Evolutionary conservation across 1,140 invertebrate species (phyloP), one percentile per base, ranked within the genome.

Genomic region (Oncopodura yosiiana): DNA sequence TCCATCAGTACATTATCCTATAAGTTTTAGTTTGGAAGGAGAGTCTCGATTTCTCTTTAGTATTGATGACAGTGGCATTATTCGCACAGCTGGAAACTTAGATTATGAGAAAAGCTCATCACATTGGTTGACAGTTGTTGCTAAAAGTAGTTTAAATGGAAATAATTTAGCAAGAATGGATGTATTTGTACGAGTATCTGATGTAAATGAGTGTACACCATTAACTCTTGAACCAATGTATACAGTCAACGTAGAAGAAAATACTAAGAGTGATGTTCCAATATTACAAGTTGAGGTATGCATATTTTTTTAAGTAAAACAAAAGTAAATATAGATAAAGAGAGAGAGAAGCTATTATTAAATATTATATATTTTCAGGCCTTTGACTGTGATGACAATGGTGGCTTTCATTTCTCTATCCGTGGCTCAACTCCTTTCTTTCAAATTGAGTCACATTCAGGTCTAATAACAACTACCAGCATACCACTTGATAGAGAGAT

Each of bases 381-480:
- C 5, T 68, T 68, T 48, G 76, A 78, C 61, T 66, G 67, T 18
- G 76, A 78, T 63, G 56, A 63, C 12, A 62, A 63, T n/a, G 60
- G 66, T 43, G 63, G 55, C 34, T 72, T 69, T 44, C 66, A 65
- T 27, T 78, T 77, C 58, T 69, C 70, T 4, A 68, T 73, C 27
- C 75, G 73, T 38, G 72, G 77, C 65, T 68, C 72, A 1, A 72
- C 75, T 49, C 67, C 71, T 12, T 71, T 72, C 58, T 98, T 98
- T 71, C 86, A 91, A 62, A 90, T 99, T 49, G 91, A 98, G 67
- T 87, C 87, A 61, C 93, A 94, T 68, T 86, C 85, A 6, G 95
- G 95, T 0, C 75, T 85, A 14, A 81, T 97, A 0, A 80, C 75
- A 65, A 92, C 89, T 0, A 87, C 82, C 1, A 78, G 82, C 57